Evolutionary conservation across 2,888 invertebrate species (phyloP).

Genomic region (Merodon equestris): DNA sequence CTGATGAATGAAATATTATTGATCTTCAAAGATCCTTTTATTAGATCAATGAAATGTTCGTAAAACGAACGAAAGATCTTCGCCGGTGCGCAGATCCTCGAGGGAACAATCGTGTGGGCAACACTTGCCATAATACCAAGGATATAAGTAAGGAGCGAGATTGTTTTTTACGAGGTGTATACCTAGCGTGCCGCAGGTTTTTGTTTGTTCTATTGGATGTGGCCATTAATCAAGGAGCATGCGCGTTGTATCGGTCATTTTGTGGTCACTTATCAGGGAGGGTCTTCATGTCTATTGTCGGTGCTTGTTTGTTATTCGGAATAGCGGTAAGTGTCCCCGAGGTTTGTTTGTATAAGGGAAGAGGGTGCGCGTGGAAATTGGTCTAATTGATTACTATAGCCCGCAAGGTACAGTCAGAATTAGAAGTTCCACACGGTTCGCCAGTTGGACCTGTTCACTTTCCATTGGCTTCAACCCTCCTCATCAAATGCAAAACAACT

Average conservation of each 20-base stretch:
- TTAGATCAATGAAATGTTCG: conserved; percentile 33
- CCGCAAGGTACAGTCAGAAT: conserved; percentile 32
- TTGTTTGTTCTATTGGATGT: background rate
- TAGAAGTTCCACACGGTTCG: conserved; percentile 7
- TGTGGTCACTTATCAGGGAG: conserved; percentile 56
- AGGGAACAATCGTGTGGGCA: conserved; percentile 53
- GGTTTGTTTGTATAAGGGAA: conserved; percentile 50
- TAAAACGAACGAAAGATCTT: conserved; percentile 19
- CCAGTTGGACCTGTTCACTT: conserved; percentile 3
- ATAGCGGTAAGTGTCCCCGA: conserved; percentile 26
- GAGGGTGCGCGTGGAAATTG: conserved; percentile 56
- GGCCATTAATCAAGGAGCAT: conserved; percentile 57
- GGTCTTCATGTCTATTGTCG: conserved; percentile 28
- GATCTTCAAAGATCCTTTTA: conserved; percentile 54
- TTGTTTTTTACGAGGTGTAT: conserved; percentile 17
- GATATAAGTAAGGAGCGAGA: too few species aligned
- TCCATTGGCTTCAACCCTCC: background rate
- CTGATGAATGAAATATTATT: conserved; percentile 65
- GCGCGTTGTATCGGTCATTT: conserved; percentile 59
- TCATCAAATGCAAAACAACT: conserved; percentile 35
- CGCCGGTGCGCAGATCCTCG: conserved; percentile 36
- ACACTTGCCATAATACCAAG: conserved; percentile 37
- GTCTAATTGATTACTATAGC: background rate
- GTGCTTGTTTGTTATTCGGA: conserved; percentile 22
- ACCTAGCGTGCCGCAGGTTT: background rate